Base-by-base conservation (phyloP, 35 echinoderm and acorn worm species). In the Nesometra sesokonis region DNA sequence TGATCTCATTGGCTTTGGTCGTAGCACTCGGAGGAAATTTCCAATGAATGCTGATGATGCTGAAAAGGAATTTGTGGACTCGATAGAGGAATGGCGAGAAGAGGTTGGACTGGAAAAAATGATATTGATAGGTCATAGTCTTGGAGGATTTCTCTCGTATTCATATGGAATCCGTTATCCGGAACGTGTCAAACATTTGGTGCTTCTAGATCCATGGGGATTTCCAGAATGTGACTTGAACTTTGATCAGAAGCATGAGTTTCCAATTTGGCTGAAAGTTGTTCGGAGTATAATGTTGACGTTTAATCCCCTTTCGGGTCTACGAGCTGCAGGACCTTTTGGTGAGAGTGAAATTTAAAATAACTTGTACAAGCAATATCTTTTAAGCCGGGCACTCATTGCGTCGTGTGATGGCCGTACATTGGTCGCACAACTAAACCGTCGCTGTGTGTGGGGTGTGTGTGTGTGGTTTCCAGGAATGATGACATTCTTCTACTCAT, bases 181-280 rank as follows among this genome's bases (percentile, higher is more conserved):
- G 1, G 90, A 94, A 15, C 79, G 88, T 77, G 78, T 99, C 13
- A 91, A 94, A 27, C 96, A 94, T 84, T 32, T 99, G n/a, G 88
- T 99, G 15, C 85, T 99, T 11, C 89, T 87, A 33, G 96, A 99
- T 78, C 96, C 96, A 0, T 99, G 96, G 96, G 96, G 93, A 43
- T 91, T 92, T 36, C 86, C 87, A 36, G 87, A 34, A 11, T 3
- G 89, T 32, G 82, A 89, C 13, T 35, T 32, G 13, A 0, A 36
- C 19, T 80, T 80, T 32, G 9, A 80, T 3, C 17, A 34, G 32
- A 80, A 40, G 30, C 57, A 35, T 57, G 33, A 80, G 4, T 33
- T 93, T 29, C 96, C 92, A 36, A 84, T 90, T 33, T 94, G 96
- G 96, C 46, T 87, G 0, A 80, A 86, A 57, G 90, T 84, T 0